phyloP scores from a whole-genome alignment of 2,113 vertebrate species.

The Caloenas nicobarica region DNA sequence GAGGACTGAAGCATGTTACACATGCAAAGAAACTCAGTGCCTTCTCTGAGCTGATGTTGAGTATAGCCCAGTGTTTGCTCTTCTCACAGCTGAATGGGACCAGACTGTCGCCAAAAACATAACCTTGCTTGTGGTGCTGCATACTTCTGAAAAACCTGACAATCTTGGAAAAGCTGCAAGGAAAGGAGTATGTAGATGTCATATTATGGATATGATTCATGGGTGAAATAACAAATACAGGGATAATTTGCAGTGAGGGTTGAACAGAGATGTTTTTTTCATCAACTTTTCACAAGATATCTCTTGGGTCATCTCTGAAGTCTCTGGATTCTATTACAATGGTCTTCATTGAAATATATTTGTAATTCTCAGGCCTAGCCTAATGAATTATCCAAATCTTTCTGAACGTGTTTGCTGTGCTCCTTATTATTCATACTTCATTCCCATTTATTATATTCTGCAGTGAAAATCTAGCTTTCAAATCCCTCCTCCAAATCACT shows the following conservation, averaged over 20 bases:
- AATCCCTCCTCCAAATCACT: slow-evolving; percentile 30
- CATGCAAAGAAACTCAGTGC: not conserved
- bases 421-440: slow-evolving; percentile 33
- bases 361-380: not conserved
- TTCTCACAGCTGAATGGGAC: not conserved
- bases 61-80: not conserved
- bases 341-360: not conserved
- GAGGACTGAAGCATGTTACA: not conserved
- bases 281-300: not conserved
- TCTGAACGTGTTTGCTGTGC: not conserved
- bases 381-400: slow-evolving; percentile 52
- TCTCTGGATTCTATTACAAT: slow-evolving; percentile 1
- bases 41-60: not conserved
- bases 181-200: not conserved
- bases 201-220: not conserved
- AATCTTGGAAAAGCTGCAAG: not conserved
- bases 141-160: not conserved
- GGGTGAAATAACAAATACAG: not conserved
- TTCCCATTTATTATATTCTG: slow-evolving; percentile 12
- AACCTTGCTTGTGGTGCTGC: not conserved
- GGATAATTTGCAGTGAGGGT: not conserved
- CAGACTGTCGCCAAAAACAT: not conserved
- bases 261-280: not conserved
- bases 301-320: not conserved
- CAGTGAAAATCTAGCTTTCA: slow-evolving; percentile 31